Evolutionary conservation across 30 jellyfish, hydroid and myxozoan species (phyloP).

Genomic region (Aurelia aurita): DNA sequence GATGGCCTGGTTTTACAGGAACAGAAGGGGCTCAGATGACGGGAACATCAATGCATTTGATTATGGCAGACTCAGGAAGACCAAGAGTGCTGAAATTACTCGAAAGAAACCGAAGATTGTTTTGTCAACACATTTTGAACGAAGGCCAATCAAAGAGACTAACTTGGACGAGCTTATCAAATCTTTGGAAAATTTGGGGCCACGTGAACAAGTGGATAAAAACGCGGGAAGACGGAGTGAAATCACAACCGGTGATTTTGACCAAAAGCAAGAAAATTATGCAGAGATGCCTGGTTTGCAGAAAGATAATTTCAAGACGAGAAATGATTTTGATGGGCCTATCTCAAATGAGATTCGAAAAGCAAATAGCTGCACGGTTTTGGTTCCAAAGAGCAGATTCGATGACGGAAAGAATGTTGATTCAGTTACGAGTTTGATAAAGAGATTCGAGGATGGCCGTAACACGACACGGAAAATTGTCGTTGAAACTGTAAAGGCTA

Average conservation of each 20-base stretch:
- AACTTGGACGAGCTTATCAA: constrained; percentile 81
- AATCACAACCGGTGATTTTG: neutral
- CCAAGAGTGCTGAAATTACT: constrained; percentile 75
- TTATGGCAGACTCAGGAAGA: constrained; percentile 56
- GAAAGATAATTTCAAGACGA: neutral
- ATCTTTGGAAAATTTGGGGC: constrained; percentile 56
- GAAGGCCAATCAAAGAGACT: constrained; percentile 77
- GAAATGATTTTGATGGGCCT: neutral
- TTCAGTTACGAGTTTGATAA: constrained; percentile 37
- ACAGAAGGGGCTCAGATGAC: constrained; percentile 47
- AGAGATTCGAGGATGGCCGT: constrained; percentile 21
- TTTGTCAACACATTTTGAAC: constrained; percentile 61
- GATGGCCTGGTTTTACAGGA: constrained; percentile 78
- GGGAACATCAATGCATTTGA: neutral
- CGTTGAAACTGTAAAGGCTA: constrained; percentile 22
- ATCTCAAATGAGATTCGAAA: constrained; percentile 8
- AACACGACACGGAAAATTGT: constrained; percentile 11
- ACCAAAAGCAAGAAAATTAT: neutral
- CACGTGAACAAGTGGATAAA: constrained; percentile 19
- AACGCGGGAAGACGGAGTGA: neutral
- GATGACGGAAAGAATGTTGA: neutral
- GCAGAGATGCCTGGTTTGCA: neutral
- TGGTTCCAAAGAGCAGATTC: neutral
- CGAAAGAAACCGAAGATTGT: constrained; percentile 73
- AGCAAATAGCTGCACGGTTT: constrained; percentile 35